phyloP scores from a whole-genome alignment of 2,888 invertebrate species.

The Orthonychiurus folsomi region DNA sequence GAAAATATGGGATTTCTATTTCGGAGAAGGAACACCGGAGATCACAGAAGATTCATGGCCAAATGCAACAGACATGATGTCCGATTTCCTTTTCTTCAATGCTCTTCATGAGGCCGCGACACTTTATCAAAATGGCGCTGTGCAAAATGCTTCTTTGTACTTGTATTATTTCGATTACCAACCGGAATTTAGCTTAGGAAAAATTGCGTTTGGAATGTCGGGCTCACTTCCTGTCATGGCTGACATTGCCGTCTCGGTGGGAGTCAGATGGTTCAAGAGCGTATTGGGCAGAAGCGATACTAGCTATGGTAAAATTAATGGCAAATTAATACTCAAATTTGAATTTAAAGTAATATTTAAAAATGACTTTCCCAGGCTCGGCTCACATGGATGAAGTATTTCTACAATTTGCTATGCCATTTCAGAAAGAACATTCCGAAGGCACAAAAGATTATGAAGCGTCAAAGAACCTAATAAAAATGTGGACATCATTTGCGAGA shows the following conservation, averaged over 20 bases:
- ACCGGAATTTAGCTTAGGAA: not conserved
- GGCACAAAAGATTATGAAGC: constrained; percentile 18
- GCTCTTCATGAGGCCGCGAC: not conserved
- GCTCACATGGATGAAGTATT: constrained; percentile 7
- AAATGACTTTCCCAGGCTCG: too few relatives aligned
- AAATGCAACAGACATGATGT: constrained; percentile 1
- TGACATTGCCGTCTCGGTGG: not conserved
- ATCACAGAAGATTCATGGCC: not conserved
- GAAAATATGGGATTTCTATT: not conserved
- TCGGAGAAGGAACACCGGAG: not conserved
- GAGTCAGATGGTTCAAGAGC: not conserved
- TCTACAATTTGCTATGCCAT: not conserved
- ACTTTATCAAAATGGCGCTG: not conserved
- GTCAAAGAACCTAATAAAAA: constrained; percentile 22
- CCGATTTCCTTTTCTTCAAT: not conserved
- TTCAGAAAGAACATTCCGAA: not conserved
- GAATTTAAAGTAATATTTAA: too few relatives aligned
- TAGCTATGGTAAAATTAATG: constrained; percentile 6
- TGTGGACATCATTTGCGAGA: constrained; percentile 21
- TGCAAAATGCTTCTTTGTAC: constrained; percentile 3
- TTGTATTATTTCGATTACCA: constrained; percentile 1
- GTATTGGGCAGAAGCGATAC: not conserved
- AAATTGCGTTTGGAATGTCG: constrained; percentile 2
- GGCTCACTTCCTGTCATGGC: constrained; percentile 2
- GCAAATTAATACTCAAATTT: too few relatives aligned